Base-by-base conservation (phyloP, 2,797 vertebrate genomes). In the Sebastes hubbsi region DNA sequence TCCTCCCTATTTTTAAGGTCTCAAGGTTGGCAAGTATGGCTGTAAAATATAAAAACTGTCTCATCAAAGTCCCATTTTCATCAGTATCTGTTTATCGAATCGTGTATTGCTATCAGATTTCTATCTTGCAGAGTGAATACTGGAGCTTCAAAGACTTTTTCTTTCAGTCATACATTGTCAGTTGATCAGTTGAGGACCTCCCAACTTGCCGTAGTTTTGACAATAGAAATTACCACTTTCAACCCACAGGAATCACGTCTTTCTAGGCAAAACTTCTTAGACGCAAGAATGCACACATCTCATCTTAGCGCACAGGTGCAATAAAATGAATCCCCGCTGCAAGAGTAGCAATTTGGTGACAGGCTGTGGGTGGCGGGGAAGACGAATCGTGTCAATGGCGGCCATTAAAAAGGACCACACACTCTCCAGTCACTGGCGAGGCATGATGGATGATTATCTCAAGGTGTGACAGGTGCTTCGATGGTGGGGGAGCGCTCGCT, bases 391-490 rank as follows among this genome's bases (percentile, higher is more conserved):
- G 97, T 97, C 97, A 97, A 96, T 96, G 95, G 96, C 95, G 94
- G 96, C 97, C 97, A 97, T 98, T 98, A 97, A 96, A 97, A 96
- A 96, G 95, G 97, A 97, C 97, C 97, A 97, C 97, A 97, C 96
- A 97, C 96, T 97, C 96, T 96, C 96, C 96, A 94, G 95, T 97
- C 97, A 95, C 95, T 96, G 96, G 96, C 95, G 95, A 95, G 95
- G 95, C 91, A 83, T 96, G 96, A 98, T 97, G 97, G 97, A 98
- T 98, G 95, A 97, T 98, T 97, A 98, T 99, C 97, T 98, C 93
- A 96, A 97, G 93, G 94, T 96, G 96, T 97, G 97, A 98, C 95
- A 97, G 97, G 96, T 97, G 95, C 93, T 90, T 94, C 95, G 90
- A 93, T 94, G 94, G 92, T 95, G 96, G 95, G 95, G 93, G 91